Evolutionary conservation across 2,888 invertebrate genomes (phyloP).

Genomic region (Chrysodeixis includens): DNA sequence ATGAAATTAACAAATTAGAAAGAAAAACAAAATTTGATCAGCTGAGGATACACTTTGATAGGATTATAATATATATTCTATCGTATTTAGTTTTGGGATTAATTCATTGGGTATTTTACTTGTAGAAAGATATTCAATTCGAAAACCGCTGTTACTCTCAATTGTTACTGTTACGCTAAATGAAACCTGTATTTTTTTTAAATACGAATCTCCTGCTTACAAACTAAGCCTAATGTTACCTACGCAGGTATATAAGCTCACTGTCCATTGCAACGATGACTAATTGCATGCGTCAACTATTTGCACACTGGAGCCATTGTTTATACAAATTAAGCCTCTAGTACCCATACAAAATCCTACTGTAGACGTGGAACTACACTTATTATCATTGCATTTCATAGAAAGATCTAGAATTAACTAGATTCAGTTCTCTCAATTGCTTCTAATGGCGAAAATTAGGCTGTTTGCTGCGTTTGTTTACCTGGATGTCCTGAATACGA

Average conservation of each 20-base stretch:
- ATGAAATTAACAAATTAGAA: too few species aligned
- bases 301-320: not conserved
- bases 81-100: too few species aligned
- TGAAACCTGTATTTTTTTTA: too few species aligned
- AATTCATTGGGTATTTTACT: too few species aligned
- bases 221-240: not conserved
- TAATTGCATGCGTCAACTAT: slow-evolving; percentile 2
- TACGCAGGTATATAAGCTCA: not conserved
- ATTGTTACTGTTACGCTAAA: too few species aligned
- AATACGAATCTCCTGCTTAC: too few species aligned
- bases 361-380: not conserved
- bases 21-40: too few species aligned
- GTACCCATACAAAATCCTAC: not conserved
- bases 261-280: not conserved
- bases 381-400: not conserved
- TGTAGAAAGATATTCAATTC: too few species aligned
- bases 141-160: too few species aligned
- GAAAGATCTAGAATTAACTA: slow-evolving; percentile 12
- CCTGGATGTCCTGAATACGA: slow-evolving; percentile 23
- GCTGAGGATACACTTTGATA: too few species aligned
- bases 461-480: slow-evolving; percentile 16
- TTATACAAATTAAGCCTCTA: not conserved
- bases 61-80: too few species aligned
- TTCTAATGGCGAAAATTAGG: slow-evolving; percentile 15
- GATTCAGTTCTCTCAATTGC: slow-evolving; percentile 22